phyloP scores from a whole-genome alignment of 1,140 invertebrate species.

The Coptotermes formosanus region DNA sequence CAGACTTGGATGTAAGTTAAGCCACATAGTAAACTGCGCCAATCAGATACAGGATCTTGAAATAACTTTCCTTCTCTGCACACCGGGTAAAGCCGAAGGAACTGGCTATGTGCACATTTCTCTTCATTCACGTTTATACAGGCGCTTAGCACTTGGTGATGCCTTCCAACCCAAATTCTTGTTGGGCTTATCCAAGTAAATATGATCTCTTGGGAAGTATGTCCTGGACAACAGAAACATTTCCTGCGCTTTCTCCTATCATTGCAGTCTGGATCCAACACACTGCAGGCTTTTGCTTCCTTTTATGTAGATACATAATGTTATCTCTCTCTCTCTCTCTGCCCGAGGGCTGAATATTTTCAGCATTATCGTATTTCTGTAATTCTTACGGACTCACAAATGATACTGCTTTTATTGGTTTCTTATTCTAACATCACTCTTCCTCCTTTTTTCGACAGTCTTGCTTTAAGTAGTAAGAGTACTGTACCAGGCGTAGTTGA shows the following conservation, averaged over 20 bases:
- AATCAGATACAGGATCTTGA: not conserved
- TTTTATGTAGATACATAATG: not conserved
- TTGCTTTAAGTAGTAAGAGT: no score
- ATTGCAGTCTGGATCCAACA: not conserved
- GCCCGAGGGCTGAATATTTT: no score
- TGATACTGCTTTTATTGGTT: no score
- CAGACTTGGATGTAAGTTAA: not conserved
- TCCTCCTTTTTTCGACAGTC: no score
- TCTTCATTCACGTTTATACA: not conserved
- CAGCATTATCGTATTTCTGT: no score
- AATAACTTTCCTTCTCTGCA: not conserved
- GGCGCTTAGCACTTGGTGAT: not conserved
- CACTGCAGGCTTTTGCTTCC: not conserved
- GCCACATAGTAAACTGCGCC: not conserved
- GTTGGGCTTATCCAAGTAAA: not conserved
- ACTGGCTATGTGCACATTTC: not conserved
- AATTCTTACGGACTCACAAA: no score
- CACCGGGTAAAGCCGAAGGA: not conserved
- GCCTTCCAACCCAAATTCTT: not conserved
- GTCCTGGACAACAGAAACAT: not conserved
- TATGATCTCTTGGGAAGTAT: not conserved
- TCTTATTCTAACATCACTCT: no score
- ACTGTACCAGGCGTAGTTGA: no score
- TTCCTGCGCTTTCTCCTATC: not conserved
- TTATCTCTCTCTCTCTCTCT: no score